Base-by-base conservation (phyloP, 2,113 vertebrate species). In the Centropus bengalensis region DNA sequence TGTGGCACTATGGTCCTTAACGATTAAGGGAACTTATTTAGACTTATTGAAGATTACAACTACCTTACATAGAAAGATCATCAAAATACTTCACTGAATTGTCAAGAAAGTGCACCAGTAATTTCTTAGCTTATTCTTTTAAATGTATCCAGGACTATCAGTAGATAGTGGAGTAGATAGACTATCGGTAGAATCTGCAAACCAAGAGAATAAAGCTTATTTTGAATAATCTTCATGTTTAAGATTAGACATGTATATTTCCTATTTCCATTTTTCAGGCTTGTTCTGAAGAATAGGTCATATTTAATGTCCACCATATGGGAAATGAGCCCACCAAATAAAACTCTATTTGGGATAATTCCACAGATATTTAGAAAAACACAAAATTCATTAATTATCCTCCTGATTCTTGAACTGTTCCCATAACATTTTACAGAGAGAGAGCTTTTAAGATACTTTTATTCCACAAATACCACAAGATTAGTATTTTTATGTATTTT, bases 401-500 rank as follows among this genome's bases (percentile, higher is more conserved):
- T 82, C 89, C 67, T 62, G 8, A 8, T 66, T 89, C 58, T 68
- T 69, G 76, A 85, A 89, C 74, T 1, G 0, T 55, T 47, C 26
- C 52, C 63, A 85, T 59, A 89, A 77, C 22, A 20, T 42, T 26
- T 49, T 59, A 52, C 24, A 80, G 82, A 89, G 83, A 73, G 21
- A 23, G 22, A 73, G 14, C 12, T 58, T 82, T 89, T 74, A 63
- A 67, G 40, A 76, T 52, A 42, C 5, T 70, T 90, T 89, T 51
- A 79, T 68, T 94, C 12, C 38, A 36, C n/a, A 74, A 88, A 93
- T 67, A 81, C 32, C 26, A 5, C 36, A 62, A 83, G 32, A 88
- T 88, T 56, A 74, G 38, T 86, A 86, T 90, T 86, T 28, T 88
- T 23, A 88, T 60, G 5, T 64, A 81, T 93, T 96, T 94, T 91